A percentile compares a stretch with the other conserved stretches of the same genome.
Evolutionary conservation across 2,113 vertebrate species (phyloP).

Genomic region (Seriola dumerili): DNA sequence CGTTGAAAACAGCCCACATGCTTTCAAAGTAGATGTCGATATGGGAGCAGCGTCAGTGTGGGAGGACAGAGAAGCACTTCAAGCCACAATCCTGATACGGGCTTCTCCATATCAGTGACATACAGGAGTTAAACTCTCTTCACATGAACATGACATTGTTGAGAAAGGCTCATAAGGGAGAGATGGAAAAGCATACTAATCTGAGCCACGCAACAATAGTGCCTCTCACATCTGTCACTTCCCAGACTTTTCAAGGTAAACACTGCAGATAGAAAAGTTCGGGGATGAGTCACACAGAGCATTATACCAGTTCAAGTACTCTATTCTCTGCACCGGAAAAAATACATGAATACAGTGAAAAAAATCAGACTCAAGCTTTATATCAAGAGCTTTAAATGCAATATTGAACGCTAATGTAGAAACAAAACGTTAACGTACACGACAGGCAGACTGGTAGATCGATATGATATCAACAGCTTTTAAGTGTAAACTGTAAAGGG

Average conservation of each 20-base stretch:
- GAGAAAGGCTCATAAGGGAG: not conserved
- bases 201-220: not conserved
- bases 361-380: not conserved
- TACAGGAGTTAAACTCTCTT: conserved; percentile 23
- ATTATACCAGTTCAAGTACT: conserved; percentile 28
- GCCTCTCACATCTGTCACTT: conserved; percentile 24
- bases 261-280: conserved; percentile 35
- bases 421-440: not conserved
- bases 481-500: too few relatives aligned
- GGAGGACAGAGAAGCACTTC: conserved; percentile 61
- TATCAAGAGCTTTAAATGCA: not conserved
- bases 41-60: conserved; percentile 47
- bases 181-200: conserved; percentile 15
- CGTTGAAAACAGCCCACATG: conserved; percentile 50
- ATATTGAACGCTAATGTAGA: not conserved
- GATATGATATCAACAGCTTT: not conserved
- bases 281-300: conserved; percentile 40
- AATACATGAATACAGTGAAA: not conserved
- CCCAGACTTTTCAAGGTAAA: conserved; percentile 11
- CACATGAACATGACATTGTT: not conserved
- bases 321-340: not conserved
- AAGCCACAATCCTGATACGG: conserved; percentile 9
- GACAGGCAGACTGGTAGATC: not conserved
- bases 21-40: conserved; percentile 54
- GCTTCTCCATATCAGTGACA: conserved; percentile 37